Evolutionary conservation across 1,140 invertebrate species (phyloP).

Genomic region (Acromyrmex heyeri): DNA sequence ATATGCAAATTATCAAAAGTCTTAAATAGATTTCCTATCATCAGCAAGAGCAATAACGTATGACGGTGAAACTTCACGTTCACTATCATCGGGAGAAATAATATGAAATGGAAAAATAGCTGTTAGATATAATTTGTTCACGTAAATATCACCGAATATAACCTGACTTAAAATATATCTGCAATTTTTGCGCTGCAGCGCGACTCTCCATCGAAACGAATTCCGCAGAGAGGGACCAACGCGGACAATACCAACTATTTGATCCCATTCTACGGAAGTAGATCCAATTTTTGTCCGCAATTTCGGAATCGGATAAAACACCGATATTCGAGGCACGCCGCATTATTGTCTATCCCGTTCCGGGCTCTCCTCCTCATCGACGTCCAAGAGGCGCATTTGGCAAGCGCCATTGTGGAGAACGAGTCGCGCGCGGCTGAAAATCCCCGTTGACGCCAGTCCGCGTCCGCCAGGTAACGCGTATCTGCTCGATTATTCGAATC

Average conservation of each 20-base stretch:
- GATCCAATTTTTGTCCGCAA: constrained; percentile 54
- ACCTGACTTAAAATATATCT: constrained; percentile 2
- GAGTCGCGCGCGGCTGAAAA: constrained; percentile 33
- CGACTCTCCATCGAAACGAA: neutral
- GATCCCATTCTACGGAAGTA: constrained; percentile 31
- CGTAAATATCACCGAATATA: neutral
- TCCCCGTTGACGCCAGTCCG: constrained; percentile 12
- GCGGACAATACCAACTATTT: constrained; percentile 45
- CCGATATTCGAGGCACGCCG: constrained; percentile 50
- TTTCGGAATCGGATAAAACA: constrained; percentile 52
- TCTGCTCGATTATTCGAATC: constrained; percentile 54
- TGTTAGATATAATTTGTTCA: neutral
- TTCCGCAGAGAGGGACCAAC: constrained; percentile 3
- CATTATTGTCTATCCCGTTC: constrained; percentile 45
- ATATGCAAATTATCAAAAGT: constrained; percentile 41
- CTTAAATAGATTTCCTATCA: constrained; percentile 23
- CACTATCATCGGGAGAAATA: neutral
- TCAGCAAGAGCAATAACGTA: constrained; percentile 12
- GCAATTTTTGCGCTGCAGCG: constrained; percentile 1
- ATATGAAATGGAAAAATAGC: neutral
- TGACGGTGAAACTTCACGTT: neutral
- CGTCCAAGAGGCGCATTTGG: constrained; percentile 49
- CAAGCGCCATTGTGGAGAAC: constrained; percentile 38
- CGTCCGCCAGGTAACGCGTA: constrained; percentile 40
- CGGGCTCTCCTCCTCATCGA: constrained; percentile 23